These are phyloP conservation scores for Sminthurides aquaticus DNA, from an alignment of 2,888 invertebrate species.

Conservation along the genomic window DNA sequence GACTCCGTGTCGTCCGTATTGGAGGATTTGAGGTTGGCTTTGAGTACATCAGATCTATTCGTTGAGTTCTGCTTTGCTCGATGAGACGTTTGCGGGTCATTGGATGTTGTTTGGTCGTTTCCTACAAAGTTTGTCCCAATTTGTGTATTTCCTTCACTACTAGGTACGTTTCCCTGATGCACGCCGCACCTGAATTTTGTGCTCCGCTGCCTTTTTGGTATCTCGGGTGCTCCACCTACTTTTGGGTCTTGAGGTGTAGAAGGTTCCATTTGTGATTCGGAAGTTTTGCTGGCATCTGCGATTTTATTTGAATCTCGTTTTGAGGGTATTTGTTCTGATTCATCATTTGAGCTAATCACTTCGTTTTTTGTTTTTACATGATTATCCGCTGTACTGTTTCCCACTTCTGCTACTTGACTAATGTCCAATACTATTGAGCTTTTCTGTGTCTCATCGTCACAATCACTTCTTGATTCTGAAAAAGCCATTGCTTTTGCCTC, in stretches of 20 bases:
- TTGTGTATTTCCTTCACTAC: not conserved
- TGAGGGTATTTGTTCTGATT: not conserved
- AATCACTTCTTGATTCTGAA: not conserved
- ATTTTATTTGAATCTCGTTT: not conserved
- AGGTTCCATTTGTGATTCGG: not conserved
- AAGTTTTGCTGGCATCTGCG: not conserved
- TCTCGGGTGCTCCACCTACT: slow-evolving; percentile 5
- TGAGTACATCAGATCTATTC: not conserved
- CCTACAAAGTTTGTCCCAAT: not conserved
- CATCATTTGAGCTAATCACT: not conserved
- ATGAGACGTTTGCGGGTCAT: not conserved
- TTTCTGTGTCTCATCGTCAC: not conserved
- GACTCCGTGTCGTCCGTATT: not conserved
- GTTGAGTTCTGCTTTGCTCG: not conserved
- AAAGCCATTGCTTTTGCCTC: not conserved
- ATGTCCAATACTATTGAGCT: no score
- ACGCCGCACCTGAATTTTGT: not conserved
- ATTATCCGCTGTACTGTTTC: no score
- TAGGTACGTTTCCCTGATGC: not conserved
- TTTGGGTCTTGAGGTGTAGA: not conserved
- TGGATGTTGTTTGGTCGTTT: slow-evolving; percentile 1
- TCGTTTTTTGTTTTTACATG: not conserved
- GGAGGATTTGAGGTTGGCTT: not conserved
- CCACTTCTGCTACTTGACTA: no score
- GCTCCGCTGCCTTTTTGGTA: not conserved